A percentile compares a stretch with the other conserved stretches of the same genome.
Evolutionary conservation across 64 coral and sea anemone species (phyloP).

Genomic region (Montipora sp.): DNA sequence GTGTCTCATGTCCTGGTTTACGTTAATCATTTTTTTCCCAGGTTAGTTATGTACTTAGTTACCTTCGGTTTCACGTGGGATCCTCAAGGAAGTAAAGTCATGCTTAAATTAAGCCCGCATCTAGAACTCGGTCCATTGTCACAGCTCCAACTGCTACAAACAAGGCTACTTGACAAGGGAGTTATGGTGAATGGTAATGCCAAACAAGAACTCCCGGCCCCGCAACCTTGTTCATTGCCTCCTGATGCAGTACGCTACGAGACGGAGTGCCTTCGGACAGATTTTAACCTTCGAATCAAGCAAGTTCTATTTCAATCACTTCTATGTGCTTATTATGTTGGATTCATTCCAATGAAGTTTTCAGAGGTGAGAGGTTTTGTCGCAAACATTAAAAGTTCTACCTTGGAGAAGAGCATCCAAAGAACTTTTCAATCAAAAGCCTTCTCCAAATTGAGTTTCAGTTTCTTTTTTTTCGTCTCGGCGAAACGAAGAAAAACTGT

Average conservation of each 20-base stretch:
- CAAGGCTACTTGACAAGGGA: constrained; percentile 53
- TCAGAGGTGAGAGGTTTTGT: constrained; percentile 76
- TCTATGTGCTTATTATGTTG: constrained; percentile 93
- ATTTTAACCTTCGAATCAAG: constrained; percentile 97
- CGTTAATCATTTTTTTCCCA: constrained; percentile 18
- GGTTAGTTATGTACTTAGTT: constrained; percentile 87
- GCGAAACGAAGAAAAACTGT: too few species aligned
- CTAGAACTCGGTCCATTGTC: constrained; percentile 66
- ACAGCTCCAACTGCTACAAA: constrained; percentile 62
- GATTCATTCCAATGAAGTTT: constrained; percentile 98
- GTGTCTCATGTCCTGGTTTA: too few species aligned
- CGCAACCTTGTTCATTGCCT: constrained; percentile 79
- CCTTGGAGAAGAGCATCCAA: background rate
- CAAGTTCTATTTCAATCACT: constrained; percentile 97
- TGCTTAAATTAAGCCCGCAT: constrained; percentile 85
- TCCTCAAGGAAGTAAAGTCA: constrained; percentile 91
- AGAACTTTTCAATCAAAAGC: too few species aligned
- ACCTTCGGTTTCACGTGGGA: constrained; percentile 92
- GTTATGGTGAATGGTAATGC: constrained; percentile 65
- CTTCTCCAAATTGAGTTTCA: too few species aligned
- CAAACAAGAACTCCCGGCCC: constrained; percentile 39
- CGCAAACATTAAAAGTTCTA: background rate
- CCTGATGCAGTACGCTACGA: constrained; percentile 96
- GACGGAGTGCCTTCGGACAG: constrained; percentile 89
- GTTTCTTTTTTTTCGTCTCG: too few species aligned